Percentiles rank a stretch among this genome's conserved stretches.
Conservation (phyloP, 2,888 invertebrate genomes). For the Bembecia ichneumoniformis region DNA sequence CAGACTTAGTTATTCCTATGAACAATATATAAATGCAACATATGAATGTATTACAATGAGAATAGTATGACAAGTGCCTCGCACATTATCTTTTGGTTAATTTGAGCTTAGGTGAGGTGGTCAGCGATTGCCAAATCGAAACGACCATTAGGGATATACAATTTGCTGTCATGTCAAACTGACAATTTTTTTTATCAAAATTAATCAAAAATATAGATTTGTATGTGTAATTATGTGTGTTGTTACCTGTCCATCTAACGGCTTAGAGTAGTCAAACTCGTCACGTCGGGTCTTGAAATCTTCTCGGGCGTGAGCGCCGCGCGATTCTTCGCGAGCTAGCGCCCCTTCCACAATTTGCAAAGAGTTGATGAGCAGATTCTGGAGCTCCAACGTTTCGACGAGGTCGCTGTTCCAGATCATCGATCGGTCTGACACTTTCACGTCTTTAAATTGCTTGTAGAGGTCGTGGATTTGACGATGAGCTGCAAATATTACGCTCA, state of each 20-base stretch:
- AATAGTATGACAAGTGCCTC: too few species aligned
- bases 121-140: too few species aligned
- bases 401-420: constrained; percentile 98
- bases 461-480: constrained; percentile 78
- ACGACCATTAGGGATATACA: too few species aligned
- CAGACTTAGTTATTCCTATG: too few species aligned
- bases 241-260: constrained; percentile 83
- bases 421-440: constrained; percentile 83
- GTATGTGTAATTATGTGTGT: neutral
- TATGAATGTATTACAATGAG: too few species aligned
- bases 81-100: too few species aligned
- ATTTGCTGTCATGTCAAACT: neutral
- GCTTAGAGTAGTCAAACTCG: constrained; percentile 95
- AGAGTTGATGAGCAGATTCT: constrained; percentile 95
- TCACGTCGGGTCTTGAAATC: constrained; percentile 92
- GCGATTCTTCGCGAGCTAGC: constrained; percentile 94
- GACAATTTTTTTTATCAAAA: neutral
- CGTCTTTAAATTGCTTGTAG: constrained; percentile 83
- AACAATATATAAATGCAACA: too few species aligned
- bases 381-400: constrained; percentile 95
- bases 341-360: constrained; percentile 93
- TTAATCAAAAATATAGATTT: neutral
- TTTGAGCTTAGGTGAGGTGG: too few species aligned
- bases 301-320: constrained; percentile 99
- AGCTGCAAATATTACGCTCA: constrained; percentile 22